phyloP scores from a whole-genome alignment of 2,113 vertebrate genomes.

The Nyctibius bracteatus region DNA sequence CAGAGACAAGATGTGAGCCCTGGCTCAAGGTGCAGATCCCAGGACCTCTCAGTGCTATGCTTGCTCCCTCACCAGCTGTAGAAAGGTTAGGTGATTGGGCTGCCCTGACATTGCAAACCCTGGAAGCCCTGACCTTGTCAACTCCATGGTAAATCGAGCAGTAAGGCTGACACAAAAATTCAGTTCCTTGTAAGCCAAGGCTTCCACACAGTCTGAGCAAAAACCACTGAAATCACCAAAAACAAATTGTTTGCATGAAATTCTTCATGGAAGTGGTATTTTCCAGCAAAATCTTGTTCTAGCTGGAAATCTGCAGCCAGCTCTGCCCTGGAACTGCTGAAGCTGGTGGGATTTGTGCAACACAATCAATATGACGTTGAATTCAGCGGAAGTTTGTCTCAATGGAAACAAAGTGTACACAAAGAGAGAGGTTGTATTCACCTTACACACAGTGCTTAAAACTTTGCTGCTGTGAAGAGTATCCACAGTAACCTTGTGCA shows the following conservation, averaged over 20 bases:
- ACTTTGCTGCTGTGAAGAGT: neutral
- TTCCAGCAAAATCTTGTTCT: neutral
- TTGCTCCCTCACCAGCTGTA: neutral
- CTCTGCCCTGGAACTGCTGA: neutral
- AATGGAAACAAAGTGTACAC: neutral
- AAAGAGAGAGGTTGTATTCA: neutral
- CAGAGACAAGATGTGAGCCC: neutral
- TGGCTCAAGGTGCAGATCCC: neutral
- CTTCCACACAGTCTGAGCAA: neutral
- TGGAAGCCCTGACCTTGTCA: neutral
- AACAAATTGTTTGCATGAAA: neutral
- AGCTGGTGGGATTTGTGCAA: neutral
- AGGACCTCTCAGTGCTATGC: neutral
- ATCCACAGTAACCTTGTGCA: neutral
- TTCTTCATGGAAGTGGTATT: neutral
- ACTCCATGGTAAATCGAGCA: neutral
- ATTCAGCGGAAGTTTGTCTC: neutral
- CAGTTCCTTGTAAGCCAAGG: neutral
- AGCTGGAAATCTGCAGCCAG: neutral
- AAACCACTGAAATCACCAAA: neutral
- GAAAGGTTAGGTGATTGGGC: neutral
- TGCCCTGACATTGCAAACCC: neutral
- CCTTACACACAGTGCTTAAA: neutral
- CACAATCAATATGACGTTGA: neutral
- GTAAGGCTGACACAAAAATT: neutral